A percentile compares a stretch with the other conserved stretches of the same genome.
Evolutionary conservation across 2,797 vertebrate species (phyloP).

Genomic region (Sebastes baramenuke): DNA sequence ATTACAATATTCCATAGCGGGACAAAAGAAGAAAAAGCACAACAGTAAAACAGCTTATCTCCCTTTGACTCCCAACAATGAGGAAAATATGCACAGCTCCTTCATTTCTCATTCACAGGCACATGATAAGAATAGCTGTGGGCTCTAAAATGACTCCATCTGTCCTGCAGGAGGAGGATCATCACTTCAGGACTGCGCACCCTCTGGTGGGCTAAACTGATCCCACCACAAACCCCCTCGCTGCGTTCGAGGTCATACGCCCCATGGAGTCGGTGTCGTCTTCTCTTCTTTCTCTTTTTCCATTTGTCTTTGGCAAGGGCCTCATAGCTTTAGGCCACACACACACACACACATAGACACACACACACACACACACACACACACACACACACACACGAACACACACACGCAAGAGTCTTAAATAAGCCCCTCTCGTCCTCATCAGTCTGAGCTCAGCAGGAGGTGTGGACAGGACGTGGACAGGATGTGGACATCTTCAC

Average conservation of each 20-base stretch:
- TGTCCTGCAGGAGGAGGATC: slow-evolving; percentile 47
- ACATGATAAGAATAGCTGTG: slow-evolving; percentile 33
- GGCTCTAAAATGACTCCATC: slow-evolving; percentile 41
- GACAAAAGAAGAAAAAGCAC: neutral
- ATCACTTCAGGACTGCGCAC: slow-evolving; percentile 42
- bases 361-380: neutral
- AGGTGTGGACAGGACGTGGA: slow-evolving; percentile 32
- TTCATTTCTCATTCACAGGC: neutral
- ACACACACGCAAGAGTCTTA: neutral
- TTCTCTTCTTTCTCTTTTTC: neutral
- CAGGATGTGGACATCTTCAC: slow-evolving; percentile 26
- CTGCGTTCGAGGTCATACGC: slow-evolving; percentile 54
- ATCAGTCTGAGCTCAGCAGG: slow-evolving; percentile 38
- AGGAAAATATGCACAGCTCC: neutral
- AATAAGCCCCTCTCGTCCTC: slow-evolving; percentile 6
- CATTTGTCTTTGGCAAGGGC: slow-evolving; percentile 10
- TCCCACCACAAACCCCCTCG: slow-evolving; percentile 25
- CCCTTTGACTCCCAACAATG: neutral
- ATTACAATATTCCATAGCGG: slow-evolving; percentile 20
- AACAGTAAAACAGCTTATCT: neutral
- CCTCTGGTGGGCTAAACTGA: slow-evolving; percentile 58
- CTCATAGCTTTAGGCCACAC: neutral
- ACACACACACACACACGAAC: neutral
- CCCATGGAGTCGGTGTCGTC: slow-evolving; percentile 8
- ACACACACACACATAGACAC: neutral